phyloP scores from a whole-genome alignment of 2,888 invertebrate genomes.

The Branchinecta sandiegonensis region DNA sequence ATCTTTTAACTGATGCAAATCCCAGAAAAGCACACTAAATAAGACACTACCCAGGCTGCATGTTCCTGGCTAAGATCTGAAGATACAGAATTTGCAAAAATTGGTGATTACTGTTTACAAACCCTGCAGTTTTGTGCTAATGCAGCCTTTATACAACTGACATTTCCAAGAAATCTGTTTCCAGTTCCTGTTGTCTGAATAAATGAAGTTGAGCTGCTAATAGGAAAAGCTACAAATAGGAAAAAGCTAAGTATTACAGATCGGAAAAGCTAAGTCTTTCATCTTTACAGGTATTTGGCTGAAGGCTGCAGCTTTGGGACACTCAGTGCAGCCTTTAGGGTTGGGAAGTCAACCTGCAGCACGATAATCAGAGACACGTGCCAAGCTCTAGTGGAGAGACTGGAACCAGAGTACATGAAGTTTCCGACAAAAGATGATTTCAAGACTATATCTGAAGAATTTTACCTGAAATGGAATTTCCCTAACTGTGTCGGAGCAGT shows the following conservation, averaged over 20 bases:
- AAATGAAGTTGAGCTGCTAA: not conserved
- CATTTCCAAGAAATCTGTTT: not conserved
- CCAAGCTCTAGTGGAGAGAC: not conserved
- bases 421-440: not conserved
- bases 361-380: not conserved
- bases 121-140: too few relatives aligned
- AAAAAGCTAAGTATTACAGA: too few relatives aligned
- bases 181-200: not conserved
- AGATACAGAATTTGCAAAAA: too few relatives aligned
- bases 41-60: too few relatives aligned
- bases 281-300: not conserved
- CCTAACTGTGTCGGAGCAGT: not conserved
- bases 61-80: too few relatives aligned
- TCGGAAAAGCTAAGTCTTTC: too few relatives aligned
- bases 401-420: not conserved
- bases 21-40: too few relatives aligned
- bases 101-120: too few relatives aligned
- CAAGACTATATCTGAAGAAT: not conserved
- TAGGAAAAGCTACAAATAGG: not conserved
- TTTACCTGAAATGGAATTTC: not conserved
- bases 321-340: not conserved
- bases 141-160: too few relatives aligned
- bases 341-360: not conserved
- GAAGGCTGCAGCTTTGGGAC: conserved; percentile 4
- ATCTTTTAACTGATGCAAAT: too few relatives aligned